Evolutionary conservation across 2,113 vertebrate species (phyloP).

Genomic region (Boleophthalmus pectinirostris): DNA sequence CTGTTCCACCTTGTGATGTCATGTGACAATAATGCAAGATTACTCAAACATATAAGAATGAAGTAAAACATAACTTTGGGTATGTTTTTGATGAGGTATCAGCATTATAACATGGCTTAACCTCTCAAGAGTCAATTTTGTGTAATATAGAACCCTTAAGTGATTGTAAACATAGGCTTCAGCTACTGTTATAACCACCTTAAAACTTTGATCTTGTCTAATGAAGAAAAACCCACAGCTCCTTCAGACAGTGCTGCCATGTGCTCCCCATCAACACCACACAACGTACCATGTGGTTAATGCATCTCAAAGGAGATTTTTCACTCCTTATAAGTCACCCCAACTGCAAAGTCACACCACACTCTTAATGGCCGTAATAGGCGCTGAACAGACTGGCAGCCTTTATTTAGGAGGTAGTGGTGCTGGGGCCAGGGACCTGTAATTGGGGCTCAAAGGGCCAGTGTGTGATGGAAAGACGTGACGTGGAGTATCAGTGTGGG

Average conservation of each 20-base stretch:
- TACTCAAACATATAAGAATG: too few relatives aligned
- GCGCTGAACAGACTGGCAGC: slow-evolving; percentile 46
- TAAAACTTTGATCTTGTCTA: slow-evolving; percentile 11
- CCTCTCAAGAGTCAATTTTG: too few relatives aligned
- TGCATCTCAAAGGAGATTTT: slow-evolving; percentile 47
- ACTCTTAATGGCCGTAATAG: slow-evolving; percentile 51
- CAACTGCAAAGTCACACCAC: slow-evolving; percentile 43
- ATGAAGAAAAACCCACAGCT: slow-evolving; percentile 35
- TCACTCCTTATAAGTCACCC: slow-evolving; percentile 31
- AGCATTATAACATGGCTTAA: too few relatives aligned
- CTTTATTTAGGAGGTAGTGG: slow-evolving; percentile 53
- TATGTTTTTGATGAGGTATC: too few relatives aligned
- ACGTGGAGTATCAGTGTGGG: slow-evolving; percentile 22
- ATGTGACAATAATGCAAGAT: too few relatives aligned
- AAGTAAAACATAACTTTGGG: too few relatives aligned
- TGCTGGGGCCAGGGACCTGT: slow-evolving; percentile 38
- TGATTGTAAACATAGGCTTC: background rate
- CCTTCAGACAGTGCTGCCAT: slow-evolving; percentile 33
- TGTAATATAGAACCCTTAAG: background rate
- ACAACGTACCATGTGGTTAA: slow-evolving; percentile 24
- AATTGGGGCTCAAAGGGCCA: slow-evolving; percentile 43
- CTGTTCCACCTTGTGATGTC: too few relatives aligned
- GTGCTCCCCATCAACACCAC: slow-evolving; percentile 42
- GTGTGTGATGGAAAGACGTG: slow-evolving; percentile 37
- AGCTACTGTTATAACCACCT: slow-evolving; percentile 2